These are phyloP conservation scores for Babylonia areolata DNA, from an alignment of 1,140 invertebrate genomes.

Conservation along the genomic window DNA sequence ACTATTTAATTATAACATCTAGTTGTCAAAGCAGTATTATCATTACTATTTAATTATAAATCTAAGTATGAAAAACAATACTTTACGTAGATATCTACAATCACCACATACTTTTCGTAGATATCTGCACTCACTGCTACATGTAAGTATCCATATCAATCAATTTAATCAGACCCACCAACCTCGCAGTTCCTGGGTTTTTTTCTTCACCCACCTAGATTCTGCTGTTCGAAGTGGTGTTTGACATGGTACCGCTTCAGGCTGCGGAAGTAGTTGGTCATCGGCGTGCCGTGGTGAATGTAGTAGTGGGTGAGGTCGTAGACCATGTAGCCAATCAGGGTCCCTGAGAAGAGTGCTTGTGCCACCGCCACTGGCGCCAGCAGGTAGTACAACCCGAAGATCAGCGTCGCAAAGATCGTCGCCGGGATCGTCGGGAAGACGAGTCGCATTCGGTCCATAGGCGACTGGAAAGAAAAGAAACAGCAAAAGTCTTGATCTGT, in stretches of 20 bases:
- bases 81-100: background rate
- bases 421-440: conserved; percentile 77
- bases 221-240: conserved; percentile 69
- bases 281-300: conserved; percentile 72
- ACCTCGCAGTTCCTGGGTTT: background rate
- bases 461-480: conserved; percentile 64
- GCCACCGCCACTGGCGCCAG: conserved; percentile 69
- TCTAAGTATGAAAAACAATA: too few relatives aligned
- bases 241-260: conserved; percentile 68
- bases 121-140: background rate
- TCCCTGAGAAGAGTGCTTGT: conserved; percentile 69
- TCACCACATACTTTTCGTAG: too few relatives aligned
- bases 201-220: conserved; percentile 54
- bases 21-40: background rate
- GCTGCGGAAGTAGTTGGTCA: conserved; percentile 58
- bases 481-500: too few relatives aligned
- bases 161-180: background rate
- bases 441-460: conserved; percentile 75
- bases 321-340: conserved; percentile 56
- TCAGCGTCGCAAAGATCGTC: conserved; percentile 65
- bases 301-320: conserved; percentile 76
- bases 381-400: conserved; percentile 69
- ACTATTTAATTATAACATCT: too few relatives aligned
- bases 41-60: too few relatives aligned
- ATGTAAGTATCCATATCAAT: background rate